Conservation (phyloP, 2,113 vertebrate genomes). For the Zapus hudsonius region DNA sequence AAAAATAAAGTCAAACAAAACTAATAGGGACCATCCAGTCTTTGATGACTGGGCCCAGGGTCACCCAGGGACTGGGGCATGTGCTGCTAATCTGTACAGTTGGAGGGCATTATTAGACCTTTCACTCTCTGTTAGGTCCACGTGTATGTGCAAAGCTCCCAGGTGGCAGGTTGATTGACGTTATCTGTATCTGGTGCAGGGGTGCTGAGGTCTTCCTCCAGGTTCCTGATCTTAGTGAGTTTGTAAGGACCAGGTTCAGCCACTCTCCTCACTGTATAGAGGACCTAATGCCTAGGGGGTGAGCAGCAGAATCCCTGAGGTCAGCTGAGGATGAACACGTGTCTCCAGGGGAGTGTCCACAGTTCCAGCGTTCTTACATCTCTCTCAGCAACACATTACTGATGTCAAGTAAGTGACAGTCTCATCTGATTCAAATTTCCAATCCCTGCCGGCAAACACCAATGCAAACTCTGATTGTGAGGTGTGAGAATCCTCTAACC, state of each 20-base stretch:
- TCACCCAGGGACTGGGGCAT: background rate
- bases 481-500: background rate
- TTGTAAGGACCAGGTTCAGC: background rate
- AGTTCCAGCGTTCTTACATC: background rate
- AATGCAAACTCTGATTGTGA: conserved; percentile 1
- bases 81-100: background rate
- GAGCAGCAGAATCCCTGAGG: background rate
- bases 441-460: background rate
- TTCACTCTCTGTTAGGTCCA: background rate
- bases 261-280: background rate
- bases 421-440: background rate
- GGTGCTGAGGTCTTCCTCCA: background rate
- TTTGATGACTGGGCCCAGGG: rapidly evolving
- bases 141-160: background rate
- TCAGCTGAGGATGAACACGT: background rate
- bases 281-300: background rate
- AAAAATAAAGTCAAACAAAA: background rate
- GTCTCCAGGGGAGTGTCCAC: background rate
- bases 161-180: background rate
- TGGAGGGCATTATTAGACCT: background rate
- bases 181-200: background rate
- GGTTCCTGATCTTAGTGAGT: background rate
- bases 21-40: background rate
- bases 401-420: background rate
- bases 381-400: background rate